Conservation (phyloP, 23 tunicate species). For the Trididemnum nubilum region DNA sequence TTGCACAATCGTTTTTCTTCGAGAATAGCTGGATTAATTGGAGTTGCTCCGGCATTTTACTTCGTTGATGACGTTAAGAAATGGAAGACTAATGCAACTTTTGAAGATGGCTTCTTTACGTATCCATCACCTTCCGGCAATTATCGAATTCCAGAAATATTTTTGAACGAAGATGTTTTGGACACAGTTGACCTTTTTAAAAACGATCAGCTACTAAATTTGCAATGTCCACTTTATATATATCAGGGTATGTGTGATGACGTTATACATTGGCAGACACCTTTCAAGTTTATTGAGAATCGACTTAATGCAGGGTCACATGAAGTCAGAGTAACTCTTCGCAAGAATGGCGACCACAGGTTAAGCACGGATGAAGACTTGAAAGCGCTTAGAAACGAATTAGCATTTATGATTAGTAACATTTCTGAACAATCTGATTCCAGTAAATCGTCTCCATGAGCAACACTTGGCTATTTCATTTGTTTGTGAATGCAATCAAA, state of each 20-base stretch:
- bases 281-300: conserved; percentile 3
- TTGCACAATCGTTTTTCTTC: conserved; percentile 25
- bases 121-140: background rate
- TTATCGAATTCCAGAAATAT: background rate
- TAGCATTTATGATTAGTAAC: conserved; percentile 26
- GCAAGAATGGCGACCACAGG: conserved; percentile 41
- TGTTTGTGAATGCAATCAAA: too few relatives aligned
- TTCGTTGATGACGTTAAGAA: background rate
- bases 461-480: too few relatives aligned
- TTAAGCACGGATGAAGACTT: conserved; percentile 32
- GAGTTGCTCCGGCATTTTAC: conserved; percentile 47
- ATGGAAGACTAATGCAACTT: background rate
- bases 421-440: too few relatives aligned
- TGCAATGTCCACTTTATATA: conserved; percentile 18
- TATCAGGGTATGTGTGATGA: conserved; percentile 55
- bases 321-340: conserved; percentile 22
- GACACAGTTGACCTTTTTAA: conserved; percentile 23
- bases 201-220: background rate
- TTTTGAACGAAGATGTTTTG: background rate
- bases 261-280: conserved; percentile 28
- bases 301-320: background rate
- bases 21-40: conserved; percentile 40
- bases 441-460: too few relatives aligned
- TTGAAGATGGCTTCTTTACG: background rate
- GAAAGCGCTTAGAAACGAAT: background rate